Conservation (phyloP, 2,113 vertebrate species). For the Podarcis raffonei region DNA sequence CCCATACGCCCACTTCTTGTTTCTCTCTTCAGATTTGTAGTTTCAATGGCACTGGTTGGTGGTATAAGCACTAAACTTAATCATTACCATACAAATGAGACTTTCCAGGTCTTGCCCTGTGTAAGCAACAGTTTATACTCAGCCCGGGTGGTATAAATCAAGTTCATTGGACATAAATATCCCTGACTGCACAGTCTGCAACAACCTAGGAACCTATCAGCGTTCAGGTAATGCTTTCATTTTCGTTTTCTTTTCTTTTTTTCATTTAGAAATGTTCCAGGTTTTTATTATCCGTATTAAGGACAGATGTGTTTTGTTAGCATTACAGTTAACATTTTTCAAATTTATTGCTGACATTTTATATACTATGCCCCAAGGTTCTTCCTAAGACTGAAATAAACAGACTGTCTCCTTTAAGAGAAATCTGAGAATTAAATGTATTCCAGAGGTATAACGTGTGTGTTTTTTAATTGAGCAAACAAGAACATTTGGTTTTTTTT, state of each 20-base stretch:
- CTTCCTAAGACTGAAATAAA: conserved; percentile 12
- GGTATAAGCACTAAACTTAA: background rate
- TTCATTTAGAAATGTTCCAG: conserved; percentile 25
- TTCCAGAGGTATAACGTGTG: background rate
- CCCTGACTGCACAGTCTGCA: background rate
- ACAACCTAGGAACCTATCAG: background rate
- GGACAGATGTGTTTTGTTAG: conserved; percentile 47
- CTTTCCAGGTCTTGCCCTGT: conserved; percentile 1
- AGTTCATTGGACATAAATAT: conserved; percentile 17
- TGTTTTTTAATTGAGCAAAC: background rate
- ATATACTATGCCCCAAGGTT: background rate
- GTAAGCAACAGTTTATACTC: conserved; percentile 9
- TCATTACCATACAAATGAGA: background rate
- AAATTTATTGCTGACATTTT: conserved; percentile 45
- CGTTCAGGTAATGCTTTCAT: conserved; percentile 13
- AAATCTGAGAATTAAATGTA: conserved; percentile 1
- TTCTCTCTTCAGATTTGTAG: background rate
- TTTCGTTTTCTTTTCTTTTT: background rate
- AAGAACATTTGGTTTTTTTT: background rate
- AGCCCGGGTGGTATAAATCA: conserved; percentile 8
- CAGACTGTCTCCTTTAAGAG: conserved; percentile 28
- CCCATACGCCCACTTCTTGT: background rate
- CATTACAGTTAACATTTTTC: conserved; percentile 37
- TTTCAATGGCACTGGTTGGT: background rate
- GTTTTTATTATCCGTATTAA: conserved; percentile 30